Base-by-base conservation (phyloP, 2,888 invertebrate species). In the Amphipyra berbera region DNA sequence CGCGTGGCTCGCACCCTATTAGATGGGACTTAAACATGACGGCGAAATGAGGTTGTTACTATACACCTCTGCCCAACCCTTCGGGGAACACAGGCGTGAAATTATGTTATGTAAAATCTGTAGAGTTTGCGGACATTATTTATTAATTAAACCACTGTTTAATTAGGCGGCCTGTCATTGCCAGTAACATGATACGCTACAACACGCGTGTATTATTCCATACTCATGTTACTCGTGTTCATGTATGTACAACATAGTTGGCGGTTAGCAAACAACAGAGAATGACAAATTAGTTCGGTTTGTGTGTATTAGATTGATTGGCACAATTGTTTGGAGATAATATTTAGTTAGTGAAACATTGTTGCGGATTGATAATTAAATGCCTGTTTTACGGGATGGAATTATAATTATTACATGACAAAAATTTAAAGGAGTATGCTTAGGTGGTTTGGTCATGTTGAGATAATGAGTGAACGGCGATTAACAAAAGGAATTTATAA, bases 231-330 rank as follows among this genome's bases (percentile, higher is more conserved):
- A 30, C 30, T 7, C 30, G 7, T 30, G 6, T 6, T 30, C 30
- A 30, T 0, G 44, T n/a, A 42, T 48, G 21, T 44, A 40, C 30
- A 40, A 13, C 9, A 44, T 21, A 33, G 35, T 48, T 49, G 38
- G 37, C 15, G 40, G 58, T 38, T 12, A 54, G 15, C 58, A 54
- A 65, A 71, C 53, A 54, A 53, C 47, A 44, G 12, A 0, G 27
- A 37, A 37, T 55, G 49, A 52, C 49, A 52, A 66, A 72, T 66
- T 55, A 60, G 44, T 50, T 48, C 15, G 12, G 44, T 52, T 56
- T 69, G 72, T 66, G 66, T 41, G 55, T 41, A 66, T 53, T 60
- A 48, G 37, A 72, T 45, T 72, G 72, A 69, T 69, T 69, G 66
- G 60, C 50, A 15, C 9, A 14, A 47, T 41, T 14, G 54, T 71